These are phyloP conservation scores for Amblyjoppa fuscipennis DNA, from an alignment of 2,888 invertebrate genomes.

Conservation along the genomic window DNA sequence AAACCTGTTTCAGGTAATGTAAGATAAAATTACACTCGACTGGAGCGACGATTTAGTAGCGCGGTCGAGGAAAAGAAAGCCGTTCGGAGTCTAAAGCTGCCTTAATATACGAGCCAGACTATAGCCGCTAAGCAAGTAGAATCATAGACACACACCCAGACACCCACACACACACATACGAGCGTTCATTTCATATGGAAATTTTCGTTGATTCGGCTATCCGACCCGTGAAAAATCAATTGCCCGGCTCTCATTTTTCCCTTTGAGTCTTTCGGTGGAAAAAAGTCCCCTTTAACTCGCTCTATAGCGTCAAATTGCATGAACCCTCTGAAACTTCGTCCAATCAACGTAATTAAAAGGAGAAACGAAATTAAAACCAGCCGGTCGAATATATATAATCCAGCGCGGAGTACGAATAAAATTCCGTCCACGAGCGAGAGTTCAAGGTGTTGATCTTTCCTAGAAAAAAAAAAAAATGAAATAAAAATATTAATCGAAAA, in stretches of 20 bases:
- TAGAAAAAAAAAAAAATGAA: neutral
- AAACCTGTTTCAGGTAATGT: no score
- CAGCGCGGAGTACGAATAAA: neutral
- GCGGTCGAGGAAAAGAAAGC: constrained; percentile 7
- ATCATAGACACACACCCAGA: constrained; percentile 1
- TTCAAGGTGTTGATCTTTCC: neutral
- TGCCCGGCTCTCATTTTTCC: constrained; percentile 5
- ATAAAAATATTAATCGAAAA: neutral
- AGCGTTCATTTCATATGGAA: constrained; percentile 16
- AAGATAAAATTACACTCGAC: neutral
- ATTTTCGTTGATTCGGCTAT: constrained; percentile 34
- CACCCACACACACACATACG: neutral
- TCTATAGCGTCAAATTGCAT: neutral
- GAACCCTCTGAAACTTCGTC: neutral
- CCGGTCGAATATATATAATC: no score
- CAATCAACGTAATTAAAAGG: neutral
- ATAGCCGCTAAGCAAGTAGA: constrained; percentile 19
- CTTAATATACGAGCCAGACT: constrained; percentile 17
- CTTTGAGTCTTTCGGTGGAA: neutral
- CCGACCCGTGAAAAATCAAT: constrained; percentile 34
- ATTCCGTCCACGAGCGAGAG: neutral
- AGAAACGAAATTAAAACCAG: neutral
- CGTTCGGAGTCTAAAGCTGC: constrained; percentile 15
- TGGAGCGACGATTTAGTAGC: constrained; percentile 23
- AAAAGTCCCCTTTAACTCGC: neutral